Evolutionary conservation across 2,113 vertebrate genomes (phyloP).

Genomic region (Terrapene triunguis): DNA sequence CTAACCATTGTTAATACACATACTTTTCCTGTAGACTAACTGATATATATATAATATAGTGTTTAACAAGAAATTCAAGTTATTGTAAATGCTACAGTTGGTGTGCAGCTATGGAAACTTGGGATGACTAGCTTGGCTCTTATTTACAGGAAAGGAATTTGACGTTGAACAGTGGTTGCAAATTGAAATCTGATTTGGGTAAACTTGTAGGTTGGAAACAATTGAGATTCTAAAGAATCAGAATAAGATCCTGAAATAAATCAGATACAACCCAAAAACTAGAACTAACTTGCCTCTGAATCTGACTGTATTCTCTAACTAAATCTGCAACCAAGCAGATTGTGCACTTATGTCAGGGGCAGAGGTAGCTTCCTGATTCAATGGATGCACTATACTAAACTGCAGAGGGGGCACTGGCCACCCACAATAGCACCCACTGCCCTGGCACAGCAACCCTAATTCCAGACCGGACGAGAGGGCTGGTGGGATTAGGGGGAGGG

Average conservation of each 20-base stretch:
- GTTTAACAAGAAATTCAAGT: not conserved
- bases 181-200: not conserved
- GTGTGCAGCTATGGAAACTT: not conserved
- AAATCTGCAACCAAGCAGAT: not conserved
- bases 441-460: too few species aligned
- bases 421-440: too few species aligned
- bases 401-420: too few species aligned
- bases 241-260: not conserved
- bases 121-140: not conserved
- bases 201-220: not conserved
- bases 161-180: not conserved
- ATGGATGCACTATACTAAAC: too few species aligned
- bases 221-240: not conserved
- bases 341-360: not conserved
- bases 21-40: not conserved
- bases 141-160: not conserved
- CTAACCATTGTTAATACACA: not conserved
- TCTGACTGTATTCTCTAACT: not conserved
- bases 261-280: not conserved
- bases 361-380: too few species aligned
- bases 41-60: not conserved
- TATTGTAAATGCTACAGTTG: not conserved
- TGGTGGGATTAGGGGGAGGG: too few species aligned
- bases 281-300: not conserved
- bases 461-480: too few species aligned